A percentile compares a stretch with the other conserved stretches of the same genome.
Conservation (phyloP, 2,888 invertebrate species). For the Lissonota sp. region DNA sequence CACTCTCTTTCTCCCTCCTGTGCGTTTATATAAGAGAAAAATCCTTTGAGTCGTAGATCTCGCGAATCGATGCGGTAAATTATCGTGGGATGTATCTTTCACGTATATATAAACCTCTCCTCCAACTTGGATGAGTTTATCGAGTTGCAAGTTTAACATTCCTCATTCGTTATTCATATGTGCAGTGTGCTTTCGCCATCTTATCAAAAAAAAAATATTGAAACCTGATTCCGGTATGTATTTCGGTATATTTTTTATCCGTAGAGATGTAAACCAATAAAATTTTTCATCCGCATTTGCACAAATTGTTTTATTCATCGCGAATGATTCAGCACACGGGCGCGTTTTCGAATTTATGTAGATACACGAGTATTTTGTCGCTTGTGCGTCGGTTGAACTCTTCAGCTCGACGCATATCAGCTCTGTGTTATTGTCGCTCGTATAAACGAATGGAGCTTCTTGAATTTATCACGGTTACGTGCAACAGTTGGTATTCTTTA, state of each 20-base stretch:
- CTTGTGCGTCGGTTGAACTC: background rate
- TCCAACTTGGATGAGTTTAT: conserved; percentile 27
- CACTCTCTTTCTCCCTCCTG: conserved; percentile 1
- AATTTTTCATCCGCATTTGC: background rate
- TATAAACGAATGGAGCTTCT: conserved; percentile 1
- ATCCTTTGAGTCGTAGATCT: conserved; percentile 38
- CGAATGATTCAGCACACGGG: conserved; percentile 9
- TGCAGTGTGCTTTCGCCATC: background rate
- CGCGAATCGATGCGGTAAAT: conserved; percentile 53
- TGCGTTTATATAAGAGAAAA: conserved; percentile 8
- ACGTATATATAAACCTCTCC: background rate
- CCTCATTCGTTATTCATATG: background rate
- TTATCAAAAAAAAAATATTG: background rate
- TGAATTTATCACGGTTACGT: conserved; percentile 45
- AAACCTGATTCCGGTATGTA: no score
- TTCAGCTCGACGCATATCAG: conserved; percentile 8
- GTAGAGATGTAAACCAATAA: background rate
- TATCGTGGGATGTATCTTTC: conserved; percentile 36
- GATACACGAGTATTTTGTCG: background rate
- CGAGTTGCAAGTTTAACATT: conserved; percentile 23
- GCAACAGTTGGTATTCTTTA: conserved; percentile 48
- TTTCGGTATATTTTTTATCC: no score
- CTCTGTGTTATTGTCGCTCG: background rate
- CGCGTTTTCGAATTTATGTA: conserved; percentile 1
- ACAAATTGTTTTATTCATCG: conserved; percentile 35